phyloP scores from a whole-genome alignment of 1,140 invertebrate genomes.

The Pteromalus puparum region DNA sequence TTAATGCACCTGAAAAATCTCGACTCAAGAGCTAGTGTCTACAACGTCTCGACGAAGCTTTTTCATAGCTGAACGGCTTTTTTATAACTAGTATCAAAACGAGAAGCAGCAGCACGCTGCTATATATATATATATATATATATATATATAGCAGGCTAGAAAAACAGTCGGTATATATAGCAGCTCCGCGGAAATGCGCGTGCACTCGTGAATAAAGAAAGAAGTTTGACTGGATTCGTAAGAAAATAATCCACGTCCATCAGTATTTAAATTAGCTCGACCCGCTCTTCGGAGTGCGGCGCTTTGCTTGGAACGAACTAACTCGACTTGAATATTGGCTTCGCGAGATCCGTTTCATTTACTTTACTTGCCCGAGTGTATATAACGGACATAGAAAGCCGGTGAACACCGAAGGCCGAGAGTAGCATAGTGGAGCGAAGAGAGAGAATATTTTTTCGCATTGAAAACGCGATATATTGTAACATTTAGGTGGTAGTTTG shows the following conservation, averaged over 20 bases:
- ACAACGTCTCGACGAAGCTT: neutral
- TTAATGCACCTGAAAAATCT: no score
- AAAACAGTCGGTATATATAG: neutral
- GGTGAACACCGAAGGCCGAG: neutral
- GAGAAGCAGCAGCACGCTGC: no score
- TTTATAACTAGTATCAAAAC: no score
- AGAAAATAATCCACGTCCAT: conserved; percentile 43
- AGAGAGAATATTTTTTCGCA: neutral
- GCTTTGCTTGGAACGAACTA: neutral
- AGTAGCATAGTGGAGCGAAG: neutral
- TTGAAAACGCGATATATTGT: no score
- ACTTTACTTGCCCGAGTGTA: neutral
- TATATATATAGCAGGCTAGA: no score
- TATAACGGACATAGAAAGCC: neutral
- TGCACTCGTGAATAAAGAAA: neutral
- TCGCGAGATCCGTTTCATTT: neutral
- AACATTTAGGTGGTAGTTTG: no score
- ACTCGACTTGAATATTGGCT: conserved; percentile 22
- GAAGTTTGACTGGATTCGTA: neutral
- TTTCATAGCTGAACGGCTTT: no score
- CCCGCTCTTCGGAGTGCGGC: neutral
- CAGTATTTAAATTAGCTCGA: conserved; percentile 34
- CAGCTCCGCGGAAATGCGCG: neutral
- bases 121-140: no score
- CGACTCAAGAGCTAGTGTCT: no score